Percentiles rank a stretch among this genome's conserved stretches.
These are phyloP conservation scores for Centropus unirufus DNA, from an alignment of 2,113 vertebrate genomes.

Conservation along the genomic window DNA sequence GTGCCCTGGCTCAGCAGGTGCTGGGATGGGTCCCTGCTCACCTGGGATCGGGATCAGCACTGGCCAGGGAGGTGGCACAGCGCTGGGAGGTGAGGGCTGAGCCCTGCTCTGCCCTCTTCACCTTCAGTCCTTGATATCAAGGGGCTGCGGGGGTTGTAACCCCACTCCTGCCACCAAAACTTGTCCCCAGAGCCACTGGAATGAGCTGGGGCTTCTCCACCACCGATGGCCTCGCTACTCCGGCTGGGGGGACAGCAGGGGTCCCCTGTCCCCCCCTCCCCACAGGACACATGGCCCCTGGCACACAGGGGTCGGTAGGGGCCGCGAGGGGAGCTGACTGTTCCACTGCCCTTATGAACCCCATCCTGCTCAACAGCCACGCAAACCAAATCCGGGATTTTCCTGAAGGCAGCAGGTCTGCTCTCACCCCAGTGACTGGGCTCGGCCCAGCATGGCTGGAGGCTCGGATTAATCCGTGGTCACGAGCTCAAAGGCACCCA, in stretches of 20 bases:
- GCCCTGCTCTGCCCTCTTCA: not conserved
- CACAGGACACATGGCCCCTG: fast-evolving
- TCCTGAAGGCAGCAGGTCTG: not conserved
- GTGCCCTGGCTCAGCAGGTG: fast-evolving
- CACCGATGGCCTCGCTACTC: fast-evolving
- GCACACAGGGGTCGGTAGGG: fast-evolving
- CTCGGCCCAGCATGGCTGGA: not conserved
- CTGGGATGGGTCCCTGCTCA: not conserved
- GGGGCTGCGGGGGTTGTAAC: not conserved
- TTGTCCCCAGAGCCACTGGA: fast-evolving
- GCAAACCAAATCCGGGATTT: not conserved
- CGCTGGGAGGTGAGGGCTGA: not conserved
- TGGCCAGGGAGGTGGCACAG: fast-evolving
- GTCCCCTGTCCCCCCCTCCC: not conserved
- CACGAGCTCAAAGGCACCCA: not conserved
- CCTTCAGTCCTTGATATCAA: not conserved
- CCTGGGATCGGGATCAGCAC: fast-evolving
- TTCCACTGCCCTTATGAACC: not conserved
- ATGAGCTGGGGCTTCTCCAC: fast-evolving
- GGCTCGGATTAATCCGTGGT: not conserved
- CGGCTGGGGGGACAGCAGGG: not conserved
- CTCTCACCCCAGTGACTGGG: not conserved
- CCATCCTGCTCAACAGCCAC: not conserved
- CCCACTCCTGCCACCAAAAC: fast-evolving
- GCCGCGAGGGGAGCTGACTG: fast-evolving